Evolutionary conservation across 2,888 invertebrate species (phyloP), one percentile per base, ranked within the genome.

Genomic region (Tenthredo mesomela): DNA sequence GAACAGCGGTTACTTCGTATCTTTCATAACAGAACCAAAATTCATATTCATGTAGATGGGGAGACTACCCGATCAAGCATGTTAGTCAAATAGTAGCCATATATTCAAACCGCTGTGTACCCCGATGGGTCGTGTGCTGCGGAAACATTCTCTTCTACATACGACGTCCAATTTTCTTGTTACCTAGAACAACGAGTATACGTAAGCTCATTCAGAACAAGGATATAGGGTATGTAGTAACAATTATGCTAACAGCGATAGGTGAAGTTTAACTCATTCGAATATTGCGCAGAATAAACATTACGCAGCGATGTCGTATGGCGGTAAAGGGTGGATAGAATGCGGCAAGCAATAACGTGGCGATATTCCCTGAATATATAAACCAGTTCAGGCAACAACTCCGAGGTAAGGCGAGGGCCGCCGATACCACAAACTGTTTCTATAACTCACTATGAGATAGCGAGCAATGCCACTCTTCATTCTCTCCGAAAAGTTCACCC

Each of bases 341-440:
- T 58, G 40, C 61, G 80, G 58, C 80, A 88, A 87, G 90, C 90
- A 91, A 91, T 91, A 91, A 90, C 89, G 90, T 85, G 85, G 89
- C 89, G 89, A 91, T 91, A 91, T 89, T 89, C 89, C 88, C 85
- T 85, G 89, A 89, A 90, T 89, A 88, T 88, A 89, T 89, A 89
- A 89, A 88, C 86, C 85, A 85, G 86, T 88, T 87, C 87, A 86
- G 89, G 88, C 87, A 88, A 88, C 88, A 88, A 87, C 87, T 88
- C 86, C 86, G 85, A 87, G 54, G 77, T 4, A 29, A 29, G 47
- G 54, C 50, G 33, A 88, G 88, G 87, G 89, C 86, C 88, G 84
- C 86, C 89, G 90, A 91, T 90, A 91, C 90, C 90, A 88, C 89
- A 90, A 90, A 89, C 91, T 88, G 89, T 90, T 90, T 90, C 89